Evolutionary conservation across 2,797 vertebrate genomes (phyloP).

Genomic region (Gila robusta): DNA sequence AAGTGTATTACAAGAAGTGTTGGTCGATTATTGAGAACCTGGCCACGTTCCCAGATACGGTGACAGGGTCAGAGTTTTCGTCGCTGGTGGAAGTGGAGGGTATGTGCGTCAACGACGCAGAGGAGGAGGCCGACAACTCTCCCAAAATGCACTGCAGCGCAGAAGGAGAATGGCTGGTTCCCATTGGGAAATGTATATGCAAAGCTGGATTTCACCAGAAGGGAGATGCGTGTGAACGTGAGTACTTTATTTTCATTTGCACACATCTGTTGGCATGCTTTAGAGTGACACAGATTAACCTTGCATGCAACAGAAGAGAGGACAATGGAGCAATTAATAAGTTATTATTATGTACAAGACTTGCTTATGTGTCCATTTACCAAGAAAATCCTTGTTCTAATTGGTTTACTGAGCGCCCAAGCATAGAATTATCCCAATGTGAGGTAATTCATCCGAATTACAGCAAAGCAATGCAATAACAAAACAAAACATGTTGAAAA

Average conservation of each 20-base stretch:
- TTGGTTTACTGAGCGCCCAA: constrained; percentile 47
- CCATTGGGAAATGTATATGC: constrained; percentile 99
- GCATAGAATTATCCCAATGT: constrained; percentile 34
- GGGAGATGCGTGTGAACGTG: constrained; percentile 97
- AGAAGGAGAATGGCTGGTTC: constrained; percentile 98
- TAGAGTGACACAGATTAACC: constrained; percentile 31
- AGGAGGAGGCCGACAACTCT: constrained; percentile 97
- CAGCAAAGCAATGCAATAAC: constrained; percentile 19
- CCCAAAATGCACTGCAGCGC: constrained; percentile 99
- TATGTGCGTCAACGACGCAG: constrained; percentile 92
- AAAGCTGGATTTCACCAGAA: constrained; percentile 98
- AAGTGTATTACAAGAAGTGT: constrained; percentile 99
- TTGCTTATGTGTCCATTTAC: constrained; percentile 46
- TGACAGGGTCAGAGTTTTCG: constrained; percentile 98
- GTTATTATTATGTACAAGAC: constrained; percentile 39
- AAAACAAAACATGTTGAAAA: constrained; percentile 36
- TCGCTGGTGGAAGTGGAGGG: constrained; percentile 98
- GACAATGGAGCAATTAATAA: constrained; percentile 47
- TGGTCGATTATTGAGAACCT: constrained; percentile 99
- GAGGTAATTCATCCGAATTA: constrained; percentile 45
- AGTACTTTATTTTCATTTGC: constrained; percentile 75
- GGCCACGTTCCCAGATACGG: constrained; percentile 97
- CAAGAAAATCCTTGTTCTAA: constrained; percentile 35
- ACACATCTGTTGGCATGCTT: constrained; percentile 22
- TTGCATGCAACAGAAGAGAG: constrained; percentile 2